Evolutionary conservation across 1,140 invertebrate species (phyloP).

Genomic region (Neocloeon triangulifer): DNA sequence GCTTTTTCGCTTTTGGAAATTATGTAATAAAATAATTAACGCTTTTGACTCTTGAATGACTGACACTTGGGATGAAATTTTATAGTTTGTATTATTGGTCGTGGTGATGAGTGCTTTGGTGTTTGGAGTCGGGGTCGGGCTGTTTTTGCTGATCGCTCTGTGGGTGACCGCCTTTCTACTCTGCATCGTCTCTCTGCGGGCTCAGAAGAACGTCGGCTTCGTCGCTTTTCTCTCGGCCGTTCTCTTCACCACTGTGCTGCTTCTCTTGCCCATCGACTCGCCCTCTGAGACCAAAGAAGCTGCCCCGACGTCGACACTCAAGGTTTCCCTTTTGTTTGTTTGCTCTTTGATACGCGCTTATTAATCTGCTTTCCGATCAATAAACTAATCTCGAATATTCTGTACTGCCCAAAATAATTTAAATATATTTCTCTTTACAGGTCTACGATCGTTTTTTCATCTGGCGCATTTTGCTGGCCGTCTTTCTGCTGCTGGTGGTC

Average conservation of each 20-base stretch:
- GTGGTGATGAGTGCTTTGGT: conserved; percentile 24
- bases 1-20: too few relatives aligned
- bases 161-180: conserved; percentile 26
- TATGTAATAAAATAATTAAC: too few relatives aligned
- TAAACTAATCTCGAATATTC: too few relatives aligned
- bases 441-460: conserved; percentile 28
- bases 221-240: conserved; percentile 20
- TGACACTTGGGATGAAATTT: too few relatives aligned
- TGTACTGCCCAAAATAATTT: too few relatives aligned
- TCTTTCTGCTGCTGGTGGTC: conserved; percentile 21
- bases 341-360: background rate
- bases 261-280: conserved; percentile 23
- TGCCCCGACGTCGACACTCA: too few relatives aligned
- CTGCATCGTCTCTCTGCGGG: conserved; percentile 26
- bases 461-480: conserved; percentile 23
- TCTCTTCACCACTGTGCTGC: conserved; percentile 23
- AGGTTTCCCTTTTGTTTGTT: too few relatives aligned
- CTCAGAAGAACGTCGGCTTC: conserved; percentile 26
- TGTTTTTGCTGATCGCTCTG: conserved; percentile 26
- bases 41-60: too few relatives aligned
- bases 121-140: conserved; percentile 25
- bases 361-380: too few relatives aligned
- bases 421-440: too few relatives aligned
- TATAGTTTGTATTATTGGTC: too few relatives aligned
- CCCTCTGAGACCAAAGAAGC: conserved; percentile 5